Base-by-base conservation (phyloP, 2,888 invertebrate genomes). In the Sesia apiformis region DNA sequence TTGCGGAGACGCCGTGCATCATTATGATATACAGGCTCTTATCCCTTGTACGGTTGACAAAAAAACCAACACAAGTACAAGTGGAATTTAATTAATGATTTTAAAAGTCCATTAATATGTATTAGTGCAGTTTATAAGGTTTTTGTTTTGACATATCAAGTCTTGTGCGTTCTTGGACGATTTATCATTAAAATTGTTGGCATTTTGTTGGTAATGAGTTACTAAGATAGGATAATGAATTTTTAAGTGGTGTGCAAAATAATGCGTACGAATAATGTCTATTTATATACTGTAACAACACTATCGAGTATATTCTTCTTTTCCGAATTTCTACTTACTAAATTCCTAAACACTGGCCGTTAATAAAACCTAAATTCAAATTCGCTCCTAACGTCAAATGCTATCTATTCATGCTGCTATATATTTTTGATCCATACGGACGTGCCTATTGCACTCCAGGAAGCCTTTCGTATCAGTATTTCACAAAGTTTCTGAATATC, bases 1-100 rank as follows among this genome's bases (percentile, higher is more conserved):
- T 77, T 72, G 69, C 66, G 72, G 74, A 75, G 76, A 71, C 67
- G 71, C 78, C 65, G 78, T 82, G 74, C 71, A 76, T 81, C 82
- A 83, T 83, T 76, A 74, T 78, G 83, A 75, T 74, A 68, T 74
- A 76, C 69, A 68, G 67, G 68, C 66, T 66, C 67, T 68, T 67
- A 67, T 62, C 54, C 58, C 62, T 57, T 63, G 78, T 77, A 81
- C 60, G 62, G 81, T 76, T 63, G 68, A 62, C 76, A 77, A 78
- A 81, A 65, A 78, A 63, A 52, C 49, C 3, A n/a, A 5, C 49
- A 49, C 39, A 39, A 40, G 4, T n/a, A 39, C 8, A 52, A 52
- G 38, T 40, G 39, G 40, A 52, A 40, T 52, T 52, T 52, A 52
- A 52, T 52, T 52, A 40, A 39, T 52, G 39, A 62, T 76, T 79